phyloP scores from a whole-genome alignment of 2,888 invertebrate species.

The Mesoligia furuncula region DNA sequence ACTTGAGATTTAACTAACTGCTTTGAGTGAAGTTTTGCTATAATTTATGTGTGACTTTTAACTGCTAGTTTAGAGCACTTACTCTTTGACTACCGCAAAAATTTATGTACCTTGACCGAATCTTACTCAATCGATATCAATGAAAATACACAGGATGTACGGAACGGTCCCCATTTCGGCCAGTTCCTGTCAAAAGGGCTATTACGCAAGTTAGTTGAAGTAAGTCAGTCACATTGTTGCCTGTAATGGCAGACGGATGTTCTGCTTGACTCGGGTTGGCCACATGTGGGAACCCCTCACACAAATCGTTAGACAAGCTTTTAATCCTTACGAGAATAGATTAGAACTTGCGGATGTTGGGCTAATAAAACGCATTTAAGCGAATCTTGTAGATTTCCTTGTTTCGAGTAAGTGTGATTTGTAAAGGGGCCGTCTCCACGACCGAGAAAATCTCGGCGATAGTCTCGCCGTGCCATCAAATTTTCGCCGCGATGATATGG shows the following conservation, averaged over 20 bases:
- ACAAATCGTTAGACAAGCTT: conserved; percentile 60
- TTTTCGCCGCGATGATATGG: no score
- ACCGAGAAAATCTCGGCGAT: no score
- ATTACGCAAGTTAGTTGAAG: conserved; percentile 67
- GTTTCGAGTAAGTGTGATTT: conserved; percentile 13
- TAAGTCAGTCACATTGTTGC: conserved; percentile 65
- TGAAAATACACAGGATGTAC: conserved; percentile 60
- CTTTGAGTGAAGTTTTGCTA: neutral
- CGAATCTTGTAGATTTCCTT: conserved; percentile 51
- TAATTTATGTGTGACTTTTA: neutral
- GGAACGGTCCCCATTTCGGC: conserved; percentile 43
- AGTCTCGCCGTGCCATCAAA: no score
- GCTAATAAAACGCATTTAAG: conserved; percentile 64
- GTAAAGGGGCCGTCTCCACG: no score
- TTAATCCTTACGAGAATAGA: conserved; percentile 72
- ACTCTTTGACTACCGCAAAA: conserved; percentile 1
- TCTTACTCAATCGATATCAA: conserved; percentile 33
- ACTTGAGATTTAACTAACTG: conserved; percentile 11
- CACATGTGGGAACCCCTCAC: conserved; percentile 61
- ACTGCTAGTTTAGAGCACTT: neutral
- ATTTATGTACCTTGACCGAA: conserved; percentile 16
- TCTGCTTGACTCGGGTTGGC: conserved; percentile 52
- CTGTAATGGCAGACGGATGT: conserved; percentile 78
- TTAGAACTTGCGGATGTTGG: conserved; percentile 77
- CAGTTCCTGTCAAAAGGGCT: conserved; percentile 59